Base-by-base conservation (phyloP, 2,888 invertebrate genomes). In the Pyralis farinalis region DNA sequence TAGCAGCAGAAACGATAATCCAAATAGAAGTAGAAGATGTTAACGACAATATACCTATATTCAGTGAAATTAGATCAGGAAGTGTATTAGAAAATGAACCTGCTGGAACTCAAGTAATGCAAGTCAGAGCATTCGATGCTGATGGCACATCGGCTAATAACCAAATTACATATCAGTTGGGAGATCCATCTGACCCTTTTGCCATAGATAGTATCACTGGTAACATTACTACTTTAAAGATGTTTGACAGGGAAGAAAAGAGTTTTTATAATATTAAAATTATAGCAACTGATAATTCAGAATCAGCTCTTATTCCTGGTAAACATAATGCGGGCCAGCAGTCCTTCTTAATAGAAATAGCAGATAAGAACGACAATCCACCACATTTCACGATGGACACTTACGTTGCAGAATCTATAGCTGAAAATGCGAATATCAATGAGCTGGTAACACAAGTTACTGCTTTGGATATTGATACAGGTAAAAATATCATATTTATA, bases 311-410 rank as follows among this genome's bases (percentile, higher is more conserved):
- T 28, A 83, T 80, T 48, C 83, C 85, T 22, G 89, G 87, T 0
- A 86, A 94, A 61, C 96, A 93, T 38, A 97, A 97, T 75, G 91
- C 85, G 71, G 93, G 92, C 1, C 92, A 94, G 56, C 96, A 96
- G 78, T 94, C 94, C 38, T 96, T 98, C 68, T 92, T 94, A 53
- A 97, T 98, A 59, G 94, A 94, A 66, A 97, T 99, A 31, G 97
- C 96, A 12, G 99, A 99, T 81, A 96, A 96, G 70, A 99, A 99
- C 75, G 99, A 99, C 77, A 98, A 99, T 76, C 92, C 94, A 11
- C 99, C 99, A 0, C 92, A 92, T 58, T 99, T 99, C 71, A 93
- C 93, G n/a, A 91, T 94, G 64, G 79, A 90, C 0, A 90, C 92
- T 4, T 96, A 96, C 70, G 89, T 93, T 10, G 94, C 95, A 0